phyloP scores from a whole-genome alignment of 2,113 vertebrate genomes.

The Aphelocoma coerulescens region DNA sequence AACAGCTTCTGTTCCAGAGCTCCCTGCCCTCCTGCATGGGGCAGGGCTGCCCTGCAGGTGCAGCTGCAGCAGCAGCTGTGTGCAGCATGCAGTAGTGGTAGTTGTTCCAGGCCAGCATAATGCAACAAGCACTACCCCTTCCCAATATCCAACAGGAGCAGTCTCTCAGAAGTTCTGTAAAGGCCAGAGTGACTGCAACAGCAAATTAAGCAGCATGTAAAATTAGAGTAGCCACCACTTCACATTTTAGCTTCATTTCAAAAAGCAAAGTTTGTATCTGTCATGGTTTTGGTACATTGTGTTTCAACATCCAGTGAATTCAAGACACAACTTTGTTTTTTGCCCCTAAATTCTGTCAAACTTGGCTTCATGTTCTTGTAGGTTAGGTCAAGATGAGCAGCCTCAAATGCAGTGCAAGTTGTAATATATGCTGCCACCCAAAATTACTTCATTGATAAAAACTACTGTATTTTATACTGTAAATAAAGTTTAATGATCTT shows the following conservation, averaged over 20 bases:
- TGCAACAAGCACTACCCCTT: not conserved
- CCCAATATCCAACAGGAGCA: not conserved
- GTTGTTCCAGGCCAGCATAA: constrained; percentile 7
- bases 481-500: constrained; percentile 67
- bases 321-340: not conserved
- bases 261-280: not conserved
- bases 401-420: constrained; percentile 37
- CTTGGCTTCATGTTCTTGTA: constrained; percentile 34
- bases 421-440: constrained; percentile 46
- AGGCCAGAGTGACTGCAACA: not conserved
- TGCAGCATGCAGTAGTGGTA: not conserved
- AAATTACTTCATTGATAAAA: constrained; percentile 23
- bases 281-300: accelerated
- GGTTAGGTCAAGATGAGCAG: constrained; percentile 19
- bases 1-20: not conserved
- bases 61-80: not conserved
- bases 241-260: not conserved
- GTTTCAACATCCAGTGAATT: not conserved
- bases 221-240: not conserved
- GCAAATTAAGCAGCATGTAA: not conserved
- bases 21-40: not conserved
- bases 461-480: constrained; percentile 63
- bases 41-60: not conserved
- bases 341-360: constrained; percentile 53
- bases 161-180: not conserved